A percentile compares a stretch with the other conserved stretches of the same genome.
Conservation (phyloP, 2,797 vertebrate genomes). For the Coranthus polyacanthus region DNA sequence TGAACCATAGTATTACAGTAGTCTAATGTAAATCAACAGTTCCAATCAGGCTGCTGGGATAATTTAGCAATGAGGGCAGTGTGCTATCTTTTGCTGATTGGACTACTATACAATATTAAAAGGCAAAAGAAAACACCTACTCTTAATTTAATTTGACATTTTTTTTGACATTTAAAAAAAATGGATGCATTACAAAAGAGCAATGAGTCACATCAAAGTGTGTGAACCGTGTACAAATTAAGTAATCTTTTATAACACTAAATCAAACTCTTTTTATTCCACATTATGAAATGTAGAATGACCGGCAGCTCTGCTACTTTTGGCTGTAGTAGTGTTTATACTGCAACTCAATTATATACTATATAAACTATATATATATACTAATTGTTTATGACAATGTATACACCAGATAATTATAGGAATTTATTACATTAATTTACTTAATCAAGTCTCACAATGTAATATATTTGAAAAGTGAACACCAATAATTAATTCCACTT, state of each 20-base stretch:
- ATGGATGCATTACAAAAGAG: conserved; percentile 19
- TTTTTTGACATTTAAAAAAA: conserved; percentile 28
- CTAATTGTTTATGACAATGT: too few species aligned
- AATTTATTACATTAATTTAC: too few species aligned
- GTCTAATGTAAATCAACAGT: conserved; percentile 47
- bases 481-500: neutral
- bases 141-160: neutral
- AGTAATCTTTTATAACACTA: too few species aligned
- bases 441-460: neutral
- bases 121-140: neutral
- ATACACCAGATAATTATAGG: too few species aligned
- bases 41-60: conserved; percentile 51
- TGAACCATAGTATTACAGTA: conserved; percentile 24
- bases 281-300: too few species aligned
- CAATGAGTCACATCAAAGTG: conserved; percentile 38
- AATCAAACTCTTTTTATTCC: too few species aligned
- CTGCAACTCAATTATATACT: too few species aligned
- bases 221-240: conserved; percentile 33
- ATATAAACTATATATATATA: too few species aligned
- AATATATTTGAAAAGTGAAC: neutral
- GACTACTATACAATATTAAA: conserved; percentile 22
- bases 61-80: conserved; percentile 30
- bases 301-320: too few species aligned
- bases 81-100: conserved; percentile 42
- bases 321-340: too few species aligned